Percentiles rank a stretch among this genome's conserved stretches.
phyloP scores from a whole-genome alignment of 2,113 vertebrate species.

The Gallinago jamesoni region DNA sequence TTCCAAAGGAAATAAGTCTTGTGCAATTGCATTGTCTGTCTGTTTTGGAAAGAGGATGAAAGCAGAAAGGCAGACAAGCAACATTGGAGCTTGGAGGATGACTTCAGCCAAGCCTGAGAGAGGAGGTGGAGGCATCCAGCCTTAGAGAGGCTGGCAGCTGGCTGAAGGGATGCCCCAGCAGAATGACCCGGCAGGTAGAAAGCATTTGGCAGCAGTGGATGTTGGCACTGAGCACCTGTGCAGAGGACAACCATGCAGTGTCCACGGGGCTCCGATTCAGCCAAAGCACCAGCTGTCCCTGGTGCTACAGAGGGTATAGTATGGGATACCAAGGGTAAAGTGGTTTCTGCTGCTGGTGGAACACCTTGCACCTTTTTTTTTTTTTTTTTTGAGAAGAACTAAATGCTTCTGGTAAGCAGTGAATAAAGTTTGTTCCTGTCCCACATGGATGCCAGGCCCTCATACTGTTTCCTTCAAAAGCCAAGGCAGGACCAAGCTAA shows the following conservation, averaged over 20 bases:
- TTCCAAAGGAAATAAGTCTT: neutral
- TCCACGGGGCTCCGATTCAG: rapidly evolving
- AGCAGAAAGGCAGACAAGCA: neutral
- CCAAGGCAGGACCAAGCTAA: neutral
- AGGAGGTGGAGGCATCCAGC: neutral
- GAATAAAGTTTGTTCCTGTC: neutral
- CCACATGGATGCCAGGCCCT: neutral
- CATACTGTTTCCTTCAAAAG: neutral
- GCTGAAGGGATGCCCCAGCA: neutral
- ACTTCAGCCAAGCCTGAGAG: neutral
- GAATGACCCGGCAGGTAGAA: neutral
- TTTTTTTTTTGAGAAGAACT: neutral
- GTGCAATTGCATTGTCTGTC: neutral
- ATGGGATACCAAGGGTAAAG: neutral
- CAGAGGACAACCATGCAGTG: neutral
- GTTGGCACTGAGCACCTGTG: rapidly evolving
- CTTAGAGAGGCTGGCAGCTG: neutral
- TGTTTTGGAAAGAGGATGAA: neutral
- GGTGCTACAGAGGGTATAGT: rapidly evolving
- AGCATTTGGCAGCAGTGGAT: neutral
- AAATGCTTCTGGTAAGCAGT: neutral
- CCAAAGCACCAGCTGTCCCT: neutral
- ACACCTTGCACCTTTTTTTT: neutral
- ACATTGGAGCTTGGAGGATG: neutral
- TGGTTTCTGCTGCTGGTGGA: neutral